Percentiles rank a stretch among this genome's conserved stretches.
These are phyloP conservation scores for Periplaneta americana DNA, from an alignment of 1,140 invertebrate genomes.

Conservation along the genomic window DNA sequence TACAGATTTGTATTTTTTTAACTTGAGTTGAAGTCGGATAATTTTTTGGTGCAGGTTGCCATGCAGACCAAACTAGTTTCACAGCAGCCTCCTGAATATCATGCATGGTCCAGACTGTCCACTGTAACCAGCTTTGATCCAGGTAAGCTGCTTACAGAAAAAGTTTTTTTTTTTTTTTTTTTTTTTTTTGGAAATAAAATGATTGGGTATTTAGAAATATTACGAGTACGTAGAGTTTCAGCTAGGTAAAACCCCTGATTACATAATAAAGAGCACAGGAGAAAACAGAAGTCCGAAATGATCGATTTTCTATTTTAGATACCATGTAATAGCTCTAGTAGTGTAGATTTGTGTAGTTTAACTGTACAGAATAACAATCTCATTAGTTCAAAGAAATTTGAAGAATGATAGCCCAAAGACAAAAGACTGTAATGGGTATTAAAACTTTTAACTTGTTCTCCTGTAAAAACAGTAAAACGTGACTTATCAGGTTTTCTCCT, in stretches of 20 bases:
- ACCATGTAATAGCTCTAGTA: no score
- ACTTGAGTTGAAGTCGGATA: no score
- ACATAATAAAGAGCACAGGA: not conserved
- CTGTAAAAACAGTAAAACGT: no score
- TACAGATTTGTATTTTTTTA: no score
- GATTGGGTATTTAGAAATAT: not conserved
- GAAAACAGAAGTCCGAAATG: not conserved
- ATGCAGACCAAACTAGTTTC: constrained; percentile 1
- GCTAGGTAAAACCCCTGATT: not conserved
- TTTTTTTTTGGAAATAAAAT: not conserved
- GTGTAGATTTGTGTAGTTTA: no score
- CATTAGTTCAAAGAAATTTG: no score
- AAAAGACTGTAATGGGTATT: no score
- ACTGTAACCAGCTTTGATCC: constrained; percentile 16
- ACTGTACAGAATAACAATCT: no score
- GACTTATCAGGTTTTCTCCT: no score
- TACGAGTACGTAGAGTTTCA: not conserved
- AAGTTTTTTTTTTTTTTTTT: not conserved
- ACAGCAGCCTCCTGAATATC: not conserved
- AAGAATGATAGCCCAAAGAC: no score
- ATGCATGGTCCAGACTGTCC: not conserved
- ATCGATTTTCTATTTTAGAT: not conserved
- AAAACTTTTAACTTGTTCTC: no score
- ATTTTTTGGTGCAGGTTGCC: not conserved
- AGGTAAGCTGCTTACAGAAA: not conserved